These are phyloP conservation scores for Hirtodrosophila histrioides DNA, from an alignment of 2,888 invertebrate species.

Conservation along the genomic window DNA sequence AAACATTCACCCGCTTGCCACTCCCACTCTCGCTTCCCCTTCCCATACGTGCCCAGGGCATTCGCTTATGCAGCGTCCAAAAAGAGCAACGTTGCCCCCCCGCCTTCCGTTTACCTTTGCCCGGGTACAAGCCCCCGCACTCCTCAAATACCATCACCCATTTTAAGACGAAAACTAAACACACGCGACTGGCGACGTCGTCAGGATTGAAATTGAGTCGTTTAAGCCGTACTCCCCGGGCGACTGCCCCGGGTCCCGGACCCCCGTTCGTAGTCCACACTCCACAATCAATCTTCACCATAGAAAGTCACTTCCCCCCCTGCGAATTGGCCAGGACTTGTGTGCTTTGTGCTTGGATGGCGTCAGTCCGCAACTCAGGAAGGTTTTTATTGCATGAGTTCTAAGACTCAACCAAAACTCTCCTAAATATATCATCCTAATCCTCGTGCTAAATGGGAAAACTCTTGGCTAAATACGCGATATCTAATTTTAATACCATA, in stretches of 20 bases:
- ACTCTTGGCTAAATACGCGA: no score
- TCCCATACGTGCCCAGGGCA: not conserved
- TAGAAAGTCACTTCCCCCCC: conserved; percentile 7
- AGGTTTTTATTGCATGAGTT: not conserved
- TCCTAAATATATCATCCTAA: no score
- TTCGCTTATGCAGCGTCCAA: conserved; percentile 13
- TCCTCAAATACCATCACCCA: conserved; percentile 41
- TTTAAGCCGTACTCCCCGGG: conserved; percentile 29
- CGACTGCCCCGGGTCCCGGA: not conserved
- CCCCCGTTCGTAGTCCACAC: not conserved
- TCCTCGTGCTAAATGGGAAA: no score
- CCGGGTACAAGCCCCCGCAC: conserved; percentile 4
- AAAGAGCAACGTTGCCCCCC: conserved; percentile 26
- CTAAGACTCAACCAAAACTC: no score
- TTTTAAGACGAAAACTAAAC: conserved; percentile 68
- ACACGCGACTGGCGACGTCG: conserved; percentile 56
- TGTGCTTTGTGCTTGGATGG: conserved; percentile 13
- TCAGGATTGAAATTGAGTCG: conserved; percentile 68
- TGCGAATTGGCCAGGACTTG: not conserved
- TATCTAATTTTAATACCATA: no score
- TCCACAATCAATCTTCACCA: conserved; percentile 2
- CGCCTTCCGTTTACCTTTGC: not conserved
- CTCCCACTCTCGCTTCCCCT: not conserved
- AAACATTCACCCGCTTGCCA: conserved; percentile 50
- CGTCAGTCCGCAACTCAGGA: not conserved